Percentiles rank a stretch among this genome's conserved stretches.
Evolutionary conservation across 2,113 vertebrate genomes (phyloP).

Genomic region (Pachyramphus minor): DNA sequence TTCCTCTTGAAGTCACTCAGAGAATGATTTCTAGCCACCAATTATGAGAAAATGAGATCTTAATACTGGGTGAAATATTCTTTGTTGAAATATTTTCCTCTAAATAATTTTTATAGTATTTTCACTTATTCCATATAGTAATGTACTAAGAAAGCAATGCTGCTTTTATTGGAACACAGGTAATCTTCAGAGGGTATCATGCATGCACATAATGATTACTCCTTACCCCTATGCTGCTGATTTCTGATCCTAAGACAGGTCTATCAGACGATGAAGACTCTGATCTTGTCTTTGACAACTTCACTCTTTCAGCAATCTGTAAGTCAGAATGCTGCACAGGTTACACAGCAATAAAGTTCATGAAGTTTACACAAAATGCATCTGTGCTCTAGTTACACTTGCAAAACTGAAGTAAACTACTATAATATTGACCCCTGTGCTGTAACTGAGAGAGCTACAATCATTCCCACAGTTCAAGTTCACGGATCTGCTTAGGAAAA

Average conservation of each 20-base stretch:
- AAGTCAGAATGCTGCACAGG: constrained; percentile 1
- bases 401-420: constrained; percentile 32
- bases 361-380: not conserved
- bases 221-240: constrained; percentile 89
- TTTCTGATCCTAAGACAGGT: constrained; percentile 86
- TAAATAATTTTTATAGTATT: not conserved
- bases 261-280: constrained; percentile 86
- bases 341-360: not conserved
- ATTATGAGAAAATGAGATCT: not conserved
- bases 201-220: not conserved
- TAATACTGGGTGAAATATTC: not conserved
- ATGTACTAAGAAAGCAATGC: not conserved
- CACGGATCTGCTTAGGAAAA: not conserved
- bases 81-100: not conserved
- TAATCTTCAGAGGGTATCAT: not conserved
- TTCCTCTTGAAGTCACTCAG: not conserved
- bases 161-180: not conserved
- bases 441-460: not conserved
- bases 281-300: constrained; percentile 87
- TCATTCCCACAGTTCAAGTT: not conserved
- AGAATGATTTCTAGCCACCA: not conserved
- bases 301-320: constrained; percentile 88
- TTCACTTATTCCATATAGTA: not conserved
- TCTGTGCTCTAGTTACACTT: not conserved
- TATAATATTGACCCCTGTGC: not conserved